Conservation (phyloP, 2,888 invertebrate species). For the Selenia dentaria region DNA sequence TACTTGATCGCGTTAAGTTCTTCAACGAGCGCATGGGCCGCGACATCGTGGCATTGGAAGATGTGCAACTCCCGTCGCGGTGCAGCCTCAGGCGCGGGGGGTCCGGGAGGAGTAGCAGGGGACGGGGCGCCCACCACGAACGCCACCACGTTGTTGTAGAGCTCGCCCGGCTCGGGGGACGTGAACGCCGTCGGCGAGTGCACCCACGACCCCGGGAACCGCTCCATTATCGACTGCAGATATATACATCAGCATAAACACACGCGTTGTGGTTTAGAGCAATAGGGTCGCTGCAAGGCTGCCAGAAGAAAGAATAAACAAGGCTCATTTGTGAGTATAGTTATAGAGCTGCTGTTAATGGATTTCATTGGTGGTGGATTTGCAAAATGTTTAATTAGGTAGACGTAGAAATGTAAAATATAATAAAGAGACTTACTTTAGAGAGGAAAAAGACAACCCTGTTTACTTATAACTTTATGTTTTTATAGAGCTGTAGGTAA, state of each 20-base stretch:
- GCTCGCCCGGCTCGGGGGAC: slow-evolving; percentile 97
- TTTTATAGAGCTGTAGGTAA: too few relatives aligned
- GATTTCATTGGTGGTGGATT: too few relatives aligned
- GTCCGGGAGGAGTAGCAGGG: slow-evolving; percentile 45
- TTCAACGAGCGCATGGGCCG: slow-evolving; percentile 91
- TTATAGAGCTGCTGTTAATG: too few relatives aligned
- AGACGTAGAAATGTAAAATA: too few relatives aligned
- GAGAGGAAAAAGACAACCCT: too few relatives aligned
- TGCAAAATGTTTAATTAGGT: too few relatives aligned
- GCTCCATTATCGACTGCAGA: slow-evolving; percentile 96
- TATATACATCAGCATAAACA: neutral
- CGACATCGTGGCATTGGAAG: slow-evolving; percentile 92
- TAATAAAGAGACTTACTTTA: too few relatives aligned
- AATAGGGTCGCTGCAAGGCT: too few relatives aligned
- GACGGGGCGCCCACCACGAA: slow-evolving; percentile 92
- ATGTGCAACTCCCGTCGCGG: slow-evolving; percentile 97
- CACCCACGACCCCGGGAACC: slow-evolving; percentile 96
- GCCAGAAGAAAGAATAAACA: too few relatives aligned
- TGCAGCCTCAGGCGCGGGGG: slow-evolving; percentile 29
- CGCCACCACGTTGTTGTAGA: slow-evolving; percentile 99
- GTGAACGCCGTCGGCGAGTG: slow-evolving; percentile 99
- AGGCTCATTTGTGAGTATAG: too few relatives aligned
- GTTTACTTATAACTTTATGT: too few relatives aligned
- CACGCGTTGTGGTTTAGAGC: neutral
- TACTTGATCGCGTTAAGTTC: slow-evolving; percentile 89